phyloP scores from a whole-genome alignment of 2,888 invertebrate species.

The Stenchaetothrips biformis region DNA sequence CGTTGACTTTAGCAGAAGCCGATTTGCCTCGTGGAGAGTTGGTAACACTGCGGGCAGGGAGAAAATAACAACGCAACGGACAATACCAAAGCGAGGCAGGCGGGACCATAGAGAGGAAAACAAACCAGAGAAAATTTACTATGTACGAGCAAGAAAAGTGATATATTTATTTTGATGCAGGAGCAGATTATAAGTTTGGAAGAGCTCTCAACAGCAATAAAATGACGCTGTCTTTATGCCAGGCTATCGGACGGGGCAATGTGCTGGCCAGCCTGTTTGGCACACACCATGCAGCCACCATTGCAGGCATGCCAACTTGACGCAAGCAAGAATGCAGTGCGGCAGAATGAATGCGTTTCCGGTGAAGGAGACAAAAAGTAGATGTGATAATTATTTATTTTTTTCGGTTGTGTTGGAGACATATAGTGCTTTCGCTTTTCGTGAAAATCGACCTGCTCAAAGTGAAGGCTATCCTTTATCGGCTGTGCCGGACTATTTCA shows the following conservation, averaged over 20 bases:
- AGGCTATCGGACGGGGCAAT: neutral
- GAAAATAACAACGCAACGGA: neutral
- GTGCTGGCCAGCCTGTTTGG: neutral
- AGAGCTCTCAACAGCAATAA: conserved; percentile 12
- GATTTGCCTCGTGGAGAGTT: no score
- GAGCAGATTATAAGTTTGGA: conserved; percentile 21
- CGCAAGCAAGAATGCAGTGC: no score
- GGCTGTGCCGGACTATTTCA: no score
- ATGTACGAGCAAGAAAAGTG: neutral
- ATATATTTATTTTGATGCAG: conserved; percentile 20
- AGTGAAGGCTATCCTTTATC: no score
- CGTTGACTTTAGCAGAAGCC: no score
- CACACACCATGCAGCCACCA: neutral
- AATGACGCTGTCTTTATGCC: neutral
- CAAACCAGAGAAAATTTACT: neutral
- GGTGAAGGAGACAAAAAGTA: no score
- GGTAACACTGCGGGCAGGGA: neutral
- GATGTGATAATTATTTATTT: no score
- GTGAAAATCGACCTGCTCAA: no score
- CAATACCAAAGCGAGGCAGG: neutral
- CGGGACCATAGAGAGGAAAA: neutral
- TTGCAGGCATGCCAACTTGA: neutral
- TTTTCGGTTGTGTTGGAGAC: no score
- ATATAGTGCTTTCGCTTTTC: no score
- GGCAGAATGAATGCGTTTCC: no score